A percentile compares a stretch with the other conserved stretches of the same genome.
phyloP scores from a whole-genome alignment of 2,797 vertebrate species.

The Gephyroberyx darwinii region DNA sequence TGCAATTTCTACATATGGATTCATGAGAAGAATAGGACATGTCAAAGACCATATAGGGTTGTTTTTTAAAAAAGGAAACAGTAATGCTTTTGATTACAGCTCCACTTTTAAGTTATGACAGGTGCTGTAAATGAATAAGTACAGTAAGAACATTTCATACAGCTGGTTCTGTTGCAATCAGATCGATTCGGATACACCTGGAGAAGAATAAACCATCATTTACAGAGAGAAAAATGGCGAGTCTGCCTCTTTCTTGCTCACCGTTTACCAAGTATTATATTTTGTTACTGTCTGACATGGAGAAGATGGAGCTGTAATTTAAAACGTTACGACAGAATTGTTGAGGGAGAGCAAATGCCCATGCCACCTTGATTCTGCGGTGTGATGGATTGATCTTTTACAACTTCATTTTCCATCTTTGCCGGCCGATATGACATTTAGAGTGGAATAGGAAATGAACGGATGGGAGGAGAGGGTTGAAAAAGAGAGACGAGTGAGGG shows the following conservation, averaged over 20 bases:
- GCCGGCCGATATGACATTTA: slow-evolving; percentile 43
- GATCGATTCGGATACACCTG: slow-evolving; percentile 4
- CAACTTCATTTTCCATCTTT: slow-evolving; percentile 48
- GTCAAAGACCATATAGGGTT: slow-evolving; percentile 4
- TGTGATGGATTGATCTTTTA: slow-evolving; percentile 47
- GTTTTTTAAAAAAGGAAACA: background rate
- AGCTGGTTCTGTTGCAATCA: slow-evolving; percentile 6
- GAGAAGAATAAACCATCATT: slow-evolving; percentile 8
- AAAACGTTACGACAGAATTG: slow-evolving; percentile 26
- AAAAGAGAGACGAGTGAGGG: slow-evolving; percentile 12
- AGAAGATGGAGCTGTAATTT: slow-evolving; percentile 51
- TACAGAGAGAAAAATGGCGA: background rate
- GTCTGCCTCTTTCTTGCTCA: background rate
- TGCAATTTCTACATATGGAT: slow-evolving; percentile 44
- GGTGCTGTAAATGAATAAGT: background rate
- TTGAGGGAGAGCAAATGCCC: slow-evolving; percentile 29
- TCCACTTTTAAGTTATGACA: slow-evolving; percentile 34
- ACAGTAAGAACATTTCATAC: slow-evolving; percentile 5
- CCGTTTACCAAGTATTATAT: background rate
- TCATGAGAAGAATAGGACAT: slow-evolving; percentile 35
- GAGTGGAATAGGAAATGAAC: slow-evolving; percentile 26
- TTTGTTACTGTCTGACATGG: slow-evolving; percentile 5
- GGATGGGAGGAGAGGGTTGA: slow-evolving; percentile 17
- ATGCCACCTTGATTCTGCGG: slow-evolving; percentile 19
- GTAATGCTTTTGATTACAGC: slow-evolving; percentile 27